Base-by-base conservation (phyloP, 2,797 vertebrate species). In the Notamacropus eugenii region DNA sequence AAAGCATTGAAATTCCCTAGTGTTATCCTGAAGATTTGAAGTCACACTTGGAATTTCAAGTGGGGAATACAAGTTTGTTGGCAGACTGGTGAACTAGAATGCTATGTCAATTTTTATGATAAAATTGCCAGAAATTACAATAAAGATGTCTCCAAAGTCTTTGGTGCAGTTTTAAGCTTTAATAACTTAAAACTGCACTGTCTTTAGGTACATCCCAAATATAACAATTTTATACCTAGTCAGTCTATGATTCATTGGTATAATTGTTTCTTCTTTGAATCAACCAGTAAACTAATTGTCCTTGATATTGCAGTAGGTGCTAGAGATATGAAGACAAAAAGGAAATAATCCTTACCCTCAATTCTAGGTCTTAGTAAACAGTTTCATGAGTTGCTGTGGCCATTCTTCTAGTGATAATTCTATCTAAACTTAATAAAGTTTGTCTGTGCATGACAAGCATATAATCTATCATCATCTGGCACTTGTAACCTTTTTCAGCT, bases 11-110 rank as follows among this genome's bases (percentile, higher is more conserved):
- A 29, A 91, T 56, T 27, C 92, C 82, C 55, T 90, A 46, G n/a
- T 40, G 92, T 28, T 93, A 34, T 91, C 31, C n/a, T 57, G 91
- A 67, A 91, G 54, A 87, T 56, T 11, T 55, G 90, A 93, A 93
- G 55, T 29, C 92, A 0, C 57, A 31, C 12, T 19, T 54, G 55
- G 56, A 74, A 93, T 6, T 3, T 8, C 28, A 57, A 57, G 19
- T 22, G 16, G 16, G n/a, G 5, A 40, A 40, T 40, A n/a, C 16
- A 74, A 6, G 6, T 74, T 74, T 74, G 40, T n/a, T 19, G 5
- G 67, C 34, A 40, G 28, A 1, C 67, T 40, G 67, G 29, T 74
- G 67, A 40, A n/a, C 59, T 67, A 19, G 31, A 67, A n/a, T 62
- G 28, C 59, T 34, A 62, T 34, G 14, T 62, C n/a, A 2, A 8